Conservation (phyloP, 2,797 vertebrate species). For the Pelobates cultripes region DNA sequence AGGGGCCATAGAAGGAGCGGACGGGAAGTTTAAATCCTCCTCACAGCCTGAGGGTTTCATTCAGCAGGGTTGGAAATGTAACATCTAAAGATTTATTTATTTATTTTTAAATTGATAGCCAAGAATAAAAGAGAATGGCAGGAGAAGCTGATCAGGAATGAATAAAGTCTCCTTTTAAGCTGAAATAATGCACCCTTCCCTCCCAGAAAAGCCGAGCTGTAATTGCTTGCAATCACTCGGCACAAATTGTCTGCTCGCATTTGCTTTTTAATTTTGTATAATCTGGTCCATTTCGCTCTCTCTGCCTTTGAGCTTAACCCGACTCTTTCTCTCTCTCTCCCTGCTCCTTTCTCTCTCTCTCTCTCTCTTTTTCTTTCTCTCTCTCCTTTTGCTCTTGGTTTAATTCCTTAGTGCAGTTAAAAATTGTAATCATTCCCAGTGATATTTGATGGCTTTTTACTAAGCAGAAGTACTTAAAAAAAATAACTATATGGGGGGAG, state of each 20-base stretch:
- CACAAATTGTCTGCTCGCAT: slow-evolving; percentile 83
- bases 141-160: slow-evolving; percentile 81
- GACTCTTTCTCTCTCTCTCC: slow-evolving; percentile 69
- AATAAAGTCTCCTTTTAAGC: slow-evolving; percentile 83
- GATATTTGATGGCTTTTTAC: slow-evolving; percentile 69
- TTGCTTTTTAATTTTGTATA: slow-evolving; percentile 89
- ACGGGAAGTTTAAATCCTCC: slow-evolving; percentile 76
- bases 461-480: slow-evolving; percentile 66
- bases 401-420: slow-evolving; percentile 69
- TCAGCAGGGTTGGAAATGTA: slow-evolving; percentile 71
- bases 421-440: slow-evolving; percentile 67
- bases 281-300: slow-evolving; percentile 82
- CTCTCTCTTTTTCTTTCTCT: slow-evolving; percentile 66
- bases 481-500: slow-evolving; percentile 50
- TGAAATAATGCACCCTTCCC: slow-evolving; percentile 71
- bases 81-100: slow-evolving; percentile 76
- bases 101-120: slow-evolving; percentile 75
- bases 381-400: slow-evolving; percentile 59
- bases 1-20: slow-evolving; percentile 72
- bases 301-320: slow-evolving; percentile 84
- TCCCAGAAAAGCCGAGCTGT: slow-evolving; percentile 80
- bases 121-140: slow-evolving; percentile 80
- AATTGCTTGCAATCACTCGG: slow-evolving; percentile 83
- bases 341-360: slow-evolving; percentile 64
- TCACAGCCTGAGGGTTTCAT: slow-evolving; percentile 76